Percentiles rank a stretch among this genome's conserved stretches.
phyloP scores from a whole-genome alignment of 2,888 invertebrate genomes.

The Lycocerus yunnanus region DNA sequence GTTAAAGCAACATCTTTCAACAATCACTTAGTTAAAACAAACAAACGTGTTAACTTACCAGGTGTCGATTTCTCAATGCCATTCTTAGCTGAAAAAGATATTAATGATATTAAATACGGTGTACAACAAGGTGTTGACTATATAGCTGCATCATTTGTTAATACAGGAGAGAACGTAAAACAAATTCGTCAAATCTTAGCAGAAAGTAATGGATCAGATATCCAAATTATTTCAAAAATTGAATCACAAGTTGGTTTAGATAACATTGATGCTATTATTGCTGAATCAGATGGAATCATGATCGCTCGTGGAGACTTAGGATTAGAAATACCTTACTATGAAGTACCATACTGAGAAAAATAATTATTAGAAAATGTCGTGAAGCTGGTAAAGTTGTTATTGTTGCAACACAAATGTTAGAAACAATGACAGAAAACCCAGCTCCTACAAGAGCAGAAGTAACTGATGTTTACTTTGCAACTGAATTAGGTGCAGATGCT shows the following conservation, averaged over 20 bases:
- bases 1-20: too few species aligned
- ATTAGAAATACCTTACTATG: conserved; percentile 96
- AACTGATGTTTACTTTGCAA: conserved; percentile 97
- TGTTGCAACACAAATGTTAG: conserved; percentile 98
- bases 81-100: too few species aligned
- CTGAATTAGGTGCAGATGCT: conserved; percentile 96
- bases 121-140: too few species aligned
- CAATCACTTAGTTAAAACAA: too few species aligned
- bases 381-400: conserved; percentile 95
- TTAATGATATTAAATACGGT: too few species aligned
- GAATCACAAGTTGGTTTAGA: conserved; percentile 97
- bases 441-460: conserved; percentile 95
- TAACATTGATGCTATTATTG: conserved; percentile 91
- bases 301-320: conserved; percentile 97
- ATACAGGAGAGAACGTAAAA: too few species aligned
- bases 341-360: conserved; percentile 95
- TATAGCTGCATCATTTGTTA: too few species aligned
- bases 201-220: conserved; percentile 90
- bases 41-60: too few species aligned
- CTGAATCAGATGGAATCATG: conserved; percentile 95
- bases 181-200: too few species aligned
- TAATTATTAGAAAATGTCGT: conserved; percentile 96
- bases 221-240: conserved; percentile 95
- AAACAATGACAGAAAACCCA: conserved; percentile 97
- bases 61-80: too few species aligned